These are phyloP conservation scores for Dicrostonyx torquatus DNA, from an alignment of 2,797 vertebrate species.

Conservation along the genomic window DNA sequence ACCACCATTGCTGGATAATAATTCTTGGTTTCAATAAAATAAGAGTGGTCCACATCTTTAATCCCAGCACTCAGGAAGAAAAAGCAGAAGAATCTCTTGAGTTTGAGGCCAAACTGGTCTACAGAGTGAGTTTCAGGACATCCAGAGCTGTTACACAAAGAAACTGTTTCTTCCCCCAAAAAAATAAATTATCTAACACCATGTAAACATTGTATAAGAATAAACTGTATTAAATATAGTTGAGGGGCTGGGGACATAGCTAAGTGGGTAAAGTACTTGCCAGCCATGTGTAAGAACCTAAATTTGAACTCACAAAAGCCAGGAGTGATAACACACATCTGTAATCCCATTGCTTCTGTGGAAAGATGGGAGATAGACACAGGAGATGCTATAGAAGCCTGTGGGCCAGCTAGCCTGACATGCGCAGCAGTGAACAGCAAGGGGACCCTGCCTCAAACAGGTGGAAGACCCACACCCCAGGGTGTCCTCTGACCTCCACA, in stretches of 20 bases:
- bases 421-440: background rate
- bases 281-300: background rate
- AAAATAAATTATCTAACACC: background rate
- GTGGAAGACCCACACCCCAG: background rate
- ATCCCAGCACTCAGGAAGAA: background rate
- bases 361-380: background rate
- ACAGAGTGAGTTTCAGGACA: no score
- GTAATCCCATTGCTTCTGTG: background rate
- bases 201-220: background rate
- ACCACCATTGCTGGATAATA: background rate
- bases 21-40: slow-evolving; percentile 12
- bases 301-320: background rate
- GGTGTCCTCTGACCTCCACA: background rate
- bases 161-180: no score
- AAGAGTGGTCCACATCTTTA: background rate
- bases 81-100: no score
- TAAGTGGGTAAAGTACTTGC: background rate
- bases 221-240: background rate
- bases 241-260: background rate
- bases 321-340: background rate
- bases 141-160: no score
- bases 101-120: no score
- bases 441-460: background rate
- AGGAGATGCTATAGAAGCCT: background rate
- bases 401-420: no score